These are phyloP conservation scores for Eledone cirrhosa DNA, from an alignment of 2,888 invertebrate genomes.

Conservation along the genomic window DNA sequence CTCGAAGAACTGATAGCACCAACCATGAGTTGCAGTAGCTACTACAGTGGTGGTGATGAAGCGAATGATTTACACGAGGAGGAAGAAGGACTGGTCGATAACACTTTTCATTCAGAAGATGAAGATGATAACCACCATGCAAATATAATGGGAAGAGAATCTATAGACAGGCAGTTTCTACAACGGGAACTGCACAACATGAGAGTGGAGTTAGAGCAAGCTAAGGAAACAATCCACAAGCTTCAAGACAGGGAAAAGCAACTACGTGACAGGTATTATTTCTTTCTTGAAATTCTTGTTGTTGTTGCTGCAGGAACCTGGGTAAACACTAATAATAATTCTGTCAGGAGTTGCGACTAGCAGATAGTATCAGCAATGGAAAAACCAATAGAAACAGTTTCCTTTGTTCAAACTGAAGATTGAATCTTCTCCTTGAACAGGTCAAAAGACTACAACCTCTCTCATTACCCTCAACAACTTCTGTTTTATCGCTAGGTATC, in stretches of 20 bases:
- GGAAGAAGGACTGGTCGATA: background rate
- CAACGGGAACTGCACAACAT: constrained; percentile 67
- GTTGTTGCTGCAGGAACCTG: too few species aligned
- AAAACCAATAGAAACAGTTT: too few species aligned
- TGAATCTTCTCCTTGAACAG: too few species aligned
- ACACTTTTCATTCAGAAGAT: background rate
- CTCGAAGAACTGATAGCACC: constrained; percentile 25
- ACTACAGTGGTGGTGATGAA: background rate
- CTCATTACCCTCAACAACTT: too few species aligned
- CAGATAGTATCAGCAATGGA: background rate
- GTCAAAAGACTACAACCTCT: too few species aligned
- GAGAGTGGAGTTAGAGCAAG: constrained; percentile 67
- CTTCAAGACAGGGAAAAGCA: constrained; percentile 68
- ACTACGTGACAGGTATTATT: constrained; percentile 65
- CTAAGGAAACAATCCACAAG: constrained; percentile 64
- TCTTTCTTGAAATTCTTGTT: constrained; percentile 8
- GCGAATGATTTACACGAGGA: too few species aligned
- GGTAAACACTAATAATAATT: background rate
- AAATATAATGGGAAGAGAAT: background rate
- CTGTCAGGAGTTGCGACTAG: too few species aligned
- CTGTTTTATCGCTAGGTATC: too few species aligned
- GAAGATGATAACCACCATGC: background rate
- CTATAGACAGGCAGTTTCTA: background rate
- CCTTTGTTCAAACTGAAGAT: too few species aligned
- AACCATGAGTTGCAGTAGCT: background rate